Evolutionary conservation across 2,888 invertebrate species (phyloP).

Genomic region (Leistus spinibarbis): DNA sequence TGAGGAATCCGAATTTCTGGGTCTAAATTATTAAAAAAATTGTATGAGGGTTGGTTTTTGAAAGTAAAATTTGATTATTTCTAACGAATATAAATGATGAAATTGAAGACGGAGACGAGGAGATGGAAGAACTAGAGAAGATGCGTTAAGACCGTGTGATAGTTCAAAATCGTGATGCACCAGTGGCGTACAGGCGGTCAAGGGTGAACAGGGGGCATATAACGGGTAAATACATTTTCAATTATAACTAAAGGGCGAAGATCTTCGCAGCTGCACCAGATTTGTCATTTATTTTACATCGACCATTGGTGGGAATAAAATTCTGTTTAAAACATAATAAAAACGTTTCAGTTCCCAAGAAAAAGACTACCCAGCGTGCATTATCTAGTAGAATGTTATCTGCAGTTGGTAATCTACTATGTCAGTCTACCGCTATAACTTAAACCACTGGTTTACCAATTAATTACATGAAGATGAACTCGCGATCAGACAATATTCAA

Average conservation of each 20-base stretch:
- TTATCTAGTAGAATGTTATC: not conserved
- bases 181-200: slow-evolving; percentile 25
- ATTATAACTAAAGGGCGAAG: too few species aligned
- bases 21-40: not conserved
- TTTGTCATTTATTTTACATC: not conserved
- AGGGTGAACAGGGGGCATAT: not conserved
- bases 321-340: not conserved
- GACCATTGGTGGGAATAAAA: not conserved
- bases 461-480: not conserved
- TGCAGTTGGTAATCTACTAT: not conserved
- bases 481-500: slow-evolving; percentile 1
- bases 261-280: too few species aligned
- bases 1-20: too few species aligned
- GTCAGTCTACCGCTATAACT: not conserved
- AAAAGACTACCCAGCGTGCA: not conserved
- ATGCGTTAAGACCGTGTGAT: slow-evolving; percentile 61
- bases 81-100: not conserved
- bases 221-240: not conserved
- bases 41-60: not conserved
- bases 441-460: not conserved
- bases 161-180: slow-evolving; percentile 63
- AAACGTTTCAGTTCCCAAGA: not conserved
- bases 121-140: slow-evolving; percentile 43
- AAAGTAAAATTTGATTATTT: not conserved
- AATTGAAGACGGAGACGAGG: slow-evolving; percentile 22